A percentile compares a stretch with the other conserved stretches of the same genome.
Evolutionary conservation across 2,888 invertebrate genomes (phyloP).

Genomic region (Girardia tigrina): DNA sequence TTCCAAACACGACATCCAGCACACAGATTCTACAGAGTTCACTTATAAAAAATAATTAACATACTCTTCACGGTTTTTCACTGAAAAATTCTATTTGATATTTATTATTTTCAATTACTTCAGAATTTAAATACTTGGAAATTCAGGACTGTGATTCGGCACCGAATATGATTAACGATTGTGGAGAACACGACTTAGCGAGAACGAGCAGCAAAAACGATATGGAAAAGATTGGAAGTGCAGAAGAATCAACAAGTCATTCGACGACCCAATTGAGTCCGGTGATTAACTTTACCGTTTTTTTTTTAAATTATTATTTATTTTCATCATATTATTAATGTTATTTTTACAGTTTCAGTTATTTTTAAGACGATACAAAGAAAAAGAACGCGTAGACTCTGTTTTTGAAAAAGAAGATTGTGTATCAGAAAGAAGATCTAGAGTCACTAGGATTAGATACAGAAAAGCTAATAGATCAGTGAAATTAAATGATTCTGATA

Average conservation of each 20-base stretch:
- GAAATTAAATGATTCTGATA: neutral
- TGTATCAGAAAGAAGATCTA: neutral
- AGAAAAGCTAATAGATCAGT: neutral
- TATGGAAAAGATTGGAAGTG: neutral
- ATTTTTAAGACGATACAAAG: neutral
- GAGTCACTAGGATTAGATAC: neutral
- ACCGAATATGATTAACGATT: neutral
- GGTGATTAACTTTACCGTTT: neutral
- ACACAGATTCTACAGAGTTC: neutral
- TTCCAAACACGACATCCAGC: neutral
- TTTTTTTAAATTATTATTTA: neutral
- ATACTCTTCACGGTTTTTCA: neutral
- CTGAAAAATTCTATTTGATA: neutral
- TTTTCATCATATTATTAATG: neutral
- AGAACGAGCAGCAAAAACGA: neutral
- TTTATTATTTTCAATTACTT: neutral
- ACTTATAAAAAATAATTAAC: neutral
- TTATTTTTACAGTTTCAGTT: neutral
- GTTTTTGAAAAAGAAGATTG: neutral
- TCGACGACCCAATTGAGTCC: neutral
- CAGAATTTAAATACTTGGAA: neutral
- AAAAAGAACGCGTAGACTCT: neutral
- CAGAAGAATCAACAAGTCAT: neutral
- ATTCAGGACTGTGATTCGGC: conserved; percentile 2
- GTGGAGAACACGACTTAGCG: neutral